Conservation (phyloP, 2,888 invertebrate species). For the Conchocele bisecta region DNA sequence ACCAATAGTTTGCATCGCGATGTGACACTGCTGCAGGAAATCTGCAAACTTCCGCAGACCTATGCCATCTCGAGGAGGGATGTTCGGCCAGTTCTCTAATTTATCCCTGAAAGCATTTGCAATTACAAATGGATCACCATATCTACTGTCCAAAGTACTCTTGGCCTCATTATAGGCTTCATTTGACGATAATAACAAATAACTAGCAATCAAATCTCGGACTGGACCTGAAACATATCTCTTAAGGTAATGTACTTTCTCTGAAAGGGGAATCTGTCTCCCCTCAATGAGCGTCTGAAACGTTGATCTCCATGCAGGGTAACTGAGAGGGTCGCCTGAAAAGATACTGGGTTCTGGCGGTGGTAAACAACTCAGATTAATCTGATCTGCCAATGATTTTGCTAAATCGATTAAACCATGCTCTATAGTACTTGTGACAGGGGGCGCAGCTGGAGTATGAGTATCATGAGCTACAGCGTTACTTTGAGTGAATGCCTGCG, state of each 20-base stretch:
- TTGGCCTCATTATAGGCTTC: conserved; percentile 45
- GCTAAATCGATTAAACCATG: not conserved
- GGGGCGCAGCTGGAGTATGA: too few relatives aligned
- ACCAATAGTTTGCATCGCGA: conserved; percentile 24
- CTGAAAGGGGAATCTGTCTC: conserved; percentile 18
- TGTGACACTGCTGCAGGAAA: conserved; percentile 42
- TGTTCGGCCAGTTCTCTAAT: conserved; percentile 46
- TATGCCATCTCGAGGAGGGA: conserved; percentile 23
- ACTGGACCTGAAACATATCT: conserved; percentile 46
- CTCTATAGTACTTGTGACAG: too few relatives aligned
- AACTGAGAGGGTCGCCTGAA: conserved; percentile 42
- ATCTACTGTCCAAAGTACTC: conserved; percentile 39
- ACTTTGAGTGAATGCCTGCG: too few relatives aligned
- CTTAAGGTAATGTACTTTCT: conserved; percentile 43
- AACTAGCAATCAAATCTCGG: conserved; percentile 43
- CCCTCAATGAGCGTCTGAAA: conserved; percentile 35
- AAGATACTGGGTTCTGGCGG: conserved; percentile 44
- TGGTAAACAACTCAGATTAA: conserved; percentile 34
- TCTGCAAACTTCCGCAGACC: conserved; percentile 47
- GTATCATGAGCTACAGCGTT: too few relatives aligned
- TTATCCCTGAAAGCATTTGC: conserved; percentile 48
- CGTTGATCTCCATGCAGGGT: conserved; percentile 33
- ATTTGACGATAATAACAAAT: conserved; percentile 40
- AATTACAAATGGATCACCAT: conserved; percentile 48
- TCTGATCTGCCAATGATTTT: conserved; percentile 19